Base-by-base conservation (phyloP, 2,797 vertebrate genomes). In the Clangula hyemalis region DNA sequence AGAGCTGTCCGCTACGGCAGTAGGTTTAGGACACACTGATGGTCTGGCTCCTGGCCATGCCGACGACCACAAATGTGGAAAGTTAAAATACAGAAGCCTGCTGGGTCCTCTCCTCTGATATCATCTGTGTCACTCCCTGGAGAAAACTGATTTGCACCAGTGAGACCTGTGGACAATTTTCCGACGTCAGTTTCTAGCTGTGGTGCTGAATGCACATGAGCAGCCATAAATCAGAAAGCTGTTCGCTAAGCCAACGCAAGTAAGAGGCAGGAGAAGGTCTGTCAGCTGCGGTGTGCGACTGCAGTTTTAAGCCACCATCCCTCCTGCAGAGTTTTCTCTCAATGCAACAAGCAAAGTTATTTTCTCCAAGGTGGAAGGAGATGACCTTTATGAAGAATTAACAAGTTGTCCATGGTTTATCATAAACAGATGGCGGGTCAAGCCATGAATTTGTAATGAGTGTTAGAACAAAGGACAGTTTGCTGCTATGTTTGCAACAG, bases 321-420 rank as follows among this genome's bases (percentile, higher is more conserved):
- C 84, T 85, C 61, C 79, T 43, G 56, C 2, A 3, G 72, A 85
- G n/a, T 43, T 66, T 93, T 54, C 56, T 85, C 69, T 49, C 47
- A 72, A 10, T 53, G 68, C 58, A 84, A 61, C 51, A 51, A 19
- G 45, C 73, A 60, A 87, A 82, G 32, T 76, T 62, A 56, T 87
- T 89, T 93, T 94, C 76, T 85, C 27, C 87, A 78, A 93, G 69
- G 87, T 47, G 74, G 51, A 84, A 86, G 58, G 84, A 68, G 82
- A 91, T 92, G 68, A 93, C 82, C 92, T 89, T 90, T 60, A 73
- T 22, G 79, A 94, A 91, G 82, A 96, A 95, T 91, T 94, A 96
- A 89, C 90, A 92, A 94, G 84, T 91, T 95, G 94, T 87, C 92
- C 65, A 25, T 19, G 47, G 70, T 79, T 95, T 91, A 97, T 96